Conservation (phyloP, 1,140 invertebrate species). For the Contarinia nasturtii region DNA sequence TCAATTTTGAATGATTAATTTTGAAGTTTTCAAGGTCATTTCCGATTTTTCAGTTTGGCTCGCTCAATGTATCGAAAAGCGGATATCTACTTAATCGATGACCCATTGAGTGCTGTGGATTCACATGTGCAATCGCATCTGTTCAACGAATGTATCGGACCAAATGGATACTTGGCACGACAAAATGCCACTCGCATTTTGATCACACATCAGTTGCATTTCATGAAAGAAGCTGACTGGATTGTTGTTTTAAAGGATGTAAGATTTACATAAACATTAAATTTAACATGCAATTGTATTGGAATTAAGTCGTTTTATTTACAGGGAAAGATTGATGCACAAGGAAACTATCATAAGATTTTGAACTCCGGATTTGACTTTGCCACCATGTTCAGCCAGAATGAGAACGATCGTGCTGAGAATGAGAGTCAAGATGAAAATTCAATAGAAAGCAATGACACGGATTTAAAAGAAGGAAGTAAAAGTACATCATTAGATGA, state of each 20-base stretch:
- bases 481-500: not conserved
- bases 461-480: not conserved
- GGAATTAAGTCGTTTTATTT: too few species aligned
- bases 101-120: conserved; percentile 65
- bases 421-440: too few species aligned
- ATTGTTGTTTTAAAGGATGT: conserved; percentile 55
- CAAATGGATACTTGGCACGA: conserved; percentile 21
- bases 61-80: conserved; percentile 43
- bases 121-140: conserved; percentile 50
- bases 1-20: conserved; percentile 33
- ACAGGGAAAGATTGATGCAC: conserved; percentile 29
- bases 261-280: conserved; percentile 5
- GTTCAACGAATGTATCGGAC: conserved; percentile 42
- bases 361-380: conserved; percentile 41
- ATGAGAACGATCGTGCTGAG: conserved; percentile 3
- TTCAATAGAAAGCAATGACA: not conserved
- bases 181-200: conserved; percentile 39
- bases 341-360: conserved; percentile 42
- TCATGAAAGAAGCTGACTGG: conserved; percentile 46
- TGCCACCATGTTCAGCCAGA: conserved; percentile 19
- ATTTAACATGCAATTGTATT: too few species aligned
- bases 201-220: conserved; percentile 70
- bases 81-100: conserved; percentile 68
- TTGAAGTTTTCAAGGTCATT: too few species aligned
- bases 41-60: too few species aligned